phyloP scores from a whole-genome alignment of 2,797 vertebrate genomes.

The Lagorchestes hirsutus region DNA sequence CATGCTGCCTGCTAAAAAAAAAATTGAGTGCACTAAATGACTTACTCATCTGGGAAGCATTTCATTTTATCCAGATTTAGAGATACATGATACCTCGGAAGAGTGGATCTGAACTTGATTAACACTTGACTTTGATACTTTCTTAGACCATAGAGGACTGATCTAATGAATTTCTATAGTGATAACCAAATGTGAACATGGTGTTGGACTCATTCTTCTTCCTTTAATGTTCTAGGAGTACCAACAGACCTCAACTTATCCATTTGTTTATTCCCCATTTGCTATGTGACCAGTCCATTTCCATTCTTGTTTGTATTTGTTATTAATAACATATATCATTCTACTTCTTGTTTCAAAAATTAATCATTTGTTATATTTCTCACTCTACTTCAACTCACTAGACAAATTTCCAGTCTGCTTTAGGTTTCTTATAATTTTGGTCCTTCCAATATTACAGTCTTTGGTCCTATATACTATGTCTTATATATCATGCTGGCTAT shows the following conservation, averaged over 20 bases:
- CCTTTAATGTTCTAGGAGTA: neutral
- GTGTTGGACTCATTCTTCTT: neutral
- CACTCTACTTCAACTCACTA: neutral
- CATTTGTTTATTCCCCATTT: neutral
- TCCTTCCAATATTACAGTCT: neutral
- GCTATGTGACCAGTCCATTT: neutral
- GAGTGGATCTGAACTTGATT: neutral
- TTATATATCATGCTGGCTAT: neutral
- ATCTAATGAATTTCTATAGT: neutral
- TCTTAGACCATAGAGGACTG: neutral
- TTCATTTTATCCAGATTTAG: constrained; percentile 59
- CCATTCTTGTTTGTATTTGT: neutral
- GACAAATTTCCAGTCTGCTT: neutral
- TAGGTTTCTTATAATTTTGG: neutral
- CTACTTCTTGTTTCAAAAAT: neutral
- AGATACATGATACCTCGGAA: constrained; percentile 43
- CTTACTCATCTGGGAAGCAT: constrained; percentile 55
- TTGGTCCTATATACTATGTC: neutral
- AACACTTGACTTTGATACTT: neutral
- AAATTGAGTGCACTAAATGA: constrained; percentile 20
- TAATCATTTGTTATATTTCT: neutral
- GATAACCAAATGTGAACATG: neutral
- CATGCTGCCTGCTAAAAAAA: constrained; percentile 53
- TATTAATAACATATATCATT: neutral
- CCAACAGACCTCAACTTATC: neutral